Conservation (phyloP, 2,113 vertebrate species). For the Passer montanus region DNA sequence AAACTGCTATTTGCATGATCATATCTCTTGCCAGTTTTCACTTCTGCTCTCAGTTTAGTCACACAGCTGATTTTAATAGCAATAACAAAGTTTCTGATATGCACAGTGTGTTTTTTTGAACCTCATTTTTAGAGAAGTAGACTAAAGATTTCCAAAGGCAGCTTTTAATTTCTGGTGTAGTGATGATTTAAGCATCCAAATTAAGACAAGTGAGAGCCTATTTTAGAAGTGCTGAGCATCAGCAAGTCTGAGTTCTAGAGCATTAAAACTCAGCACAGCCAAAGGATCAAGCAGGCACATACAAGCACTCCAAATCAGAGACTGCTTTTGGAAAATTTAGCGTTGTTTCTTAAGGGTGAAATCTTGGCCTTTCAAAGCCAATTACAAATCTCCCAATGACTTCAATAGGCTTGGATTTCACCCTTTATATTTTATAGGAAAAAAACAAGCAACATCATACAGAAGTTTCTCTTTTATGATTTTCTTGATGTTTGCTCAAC, state of each 20-base stretch:
- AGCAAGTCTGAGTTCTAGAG: conserved; percentile 40
- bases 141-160: conserved; percentile 33
- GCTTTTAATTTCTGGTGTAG: conserved; percentile 7
- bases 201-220: conserved; percentile 37
- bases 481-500: conserved; percentile 64
- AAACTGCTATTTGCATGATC: not conserved
- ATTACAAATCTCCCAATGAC: conserved; percentile 60
- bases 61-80: conserved; percentile 38
- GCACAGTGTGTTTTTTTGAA: not conserved
- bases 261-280: conserved; percentile 7
- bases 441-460: conserved; percentile 68
- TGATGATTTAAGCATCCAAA: conserved; percentile 44
- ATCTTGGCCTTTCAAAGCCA: conserved; percentile 51
- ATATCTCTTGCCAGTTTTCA: conserved; percentile 40
- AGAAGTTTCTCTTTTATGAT: conserved; percentile 64
- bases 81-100: conserved; percentile 15
- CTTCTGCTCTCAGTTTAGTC: conserved; percentile 46
- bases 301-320: conserved; percentile 25
- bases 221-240: conserved; percentile 48
- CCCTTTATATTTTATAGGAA: conserved; percentile 62
- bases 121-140: conserved; percentile 40
- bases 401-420: conserved; percentile 67
- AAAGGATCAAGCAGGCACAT: conserved; percentile 4
- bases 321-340: conserved; percentile 33
- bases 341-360: conserved; percentile 57